Evolutionary conservation across 2,888 invertebrate species (phyloP), one percentile per base, ranked within the genome.

Genomic region (Acanthosepion pharaonis): DNA sequence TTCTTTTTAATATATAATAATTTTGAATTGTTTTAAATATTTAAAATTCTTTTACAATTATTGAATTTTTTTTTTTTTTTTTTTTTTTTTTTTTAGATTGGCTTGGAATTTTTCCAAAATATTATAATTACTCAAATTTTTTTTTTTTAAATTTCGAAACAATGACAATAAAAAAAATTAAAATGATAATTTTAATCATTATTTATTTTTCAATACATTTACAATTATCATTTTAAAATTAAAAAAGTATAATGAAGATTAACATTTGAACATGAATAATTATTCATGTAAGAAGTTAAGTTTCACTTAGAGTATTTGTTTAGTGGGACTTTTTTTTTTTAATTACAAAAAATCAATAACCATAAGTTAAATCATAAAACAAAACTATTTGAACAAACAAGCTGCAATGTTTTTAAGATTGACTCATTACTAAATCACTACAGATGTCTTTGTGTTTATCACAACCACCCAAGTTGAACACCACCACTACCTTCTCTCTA

Each of bases 171-270:
- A 55, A 55, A 15, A 55, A 55, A 25, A 8, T 78, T 78, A 8
- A 28, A 78, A 78, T 78, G 78, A 78, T 78, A 28, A 78, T 78
- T 78, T 78, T 78, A 78, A 78, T n/a, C 78, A 78, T 78, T 78
- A 78, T 78, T 78, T 78, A 78, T 78, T 78, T 28, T 78, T 78
- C 28, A 9, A 78, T 28, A 28, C 28, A 28, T 8, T 78, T 78
- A n/a, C 28, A 78, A 78, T 78, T 28, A 78, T 78, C 78, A 78
- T 78, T 78, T 78, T 78, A 78, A 25, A n/a, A 78, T 78, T 78
- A 25, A 5, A 78, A 23, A 55, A 55, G 20, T 18, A 53, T 53
- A 53, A 64, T n/a, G n/a, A n/a, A 1, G 78, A 78, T 0, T 78
- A 78, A 78, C 6, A 78, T 25, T 1, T 78, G 28, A 78, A 8